These are phyloP conservation scores for Pollicipes pollicipes DNA, from an alignment of 1,140 invertebrate genomes.

Conservation along the genomic window DNA sequence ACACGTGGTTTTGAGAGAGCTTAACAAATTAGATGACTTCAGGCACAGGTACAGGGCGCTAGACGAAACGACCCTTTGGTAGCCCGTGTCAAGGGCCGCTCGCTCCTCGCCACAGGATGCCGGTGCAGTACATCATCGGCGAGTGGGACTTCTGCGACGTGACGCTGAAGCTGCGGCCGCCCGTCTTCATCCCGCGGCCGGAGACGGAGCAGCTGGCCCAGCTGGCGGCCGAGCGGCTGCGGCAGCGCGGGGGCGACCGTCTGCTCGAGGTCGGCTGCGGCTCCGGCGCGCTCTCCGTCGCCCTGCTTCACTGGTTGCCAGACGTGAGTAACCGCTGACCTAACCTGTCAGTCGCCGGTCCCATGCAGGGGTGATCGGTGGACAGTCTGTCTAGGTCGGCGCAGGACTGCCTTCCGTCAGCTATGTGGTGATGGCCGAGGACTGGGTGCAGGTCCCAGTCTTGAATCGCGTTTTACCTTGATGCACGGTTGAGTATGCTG, in stretches of 20 bases:
- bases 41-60: too few species aligned
- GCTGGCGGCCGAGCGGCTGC: constrained; percentile 22
- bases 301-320: constrained; percentile 35
- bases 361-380: too few species aligned
- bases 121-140: constrained; percentile 50
- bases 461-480: too few species aligned
- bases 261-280: constrained; percentile 49
- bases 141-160: constrained; percentile 54
- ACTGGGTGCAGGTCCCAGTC: background rate
- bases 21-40: too few species aligned
- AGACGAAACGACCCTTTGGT: too few species aligned
- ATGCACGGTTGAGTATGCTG: too few species aligned
- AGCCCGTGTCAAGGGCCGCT: too few species aligned
- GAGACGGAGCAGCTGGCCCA: constrained; percentile 51
- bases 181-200: constrained; percentile 52
- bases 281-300: constrained; percentile 44
- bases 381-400: background rate
- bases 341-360: too few species aligned
- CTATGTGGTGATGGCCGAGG: too few species aligned
- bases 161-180: constrained; percentile 41
- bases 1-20: too few species aligned
- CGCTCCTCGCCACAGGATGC: too few species aligned
- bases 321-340: constrained; percentile 24
- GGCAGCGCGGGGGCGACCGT: constrained; percentile 15
- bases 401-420: background rate